Conservation (phyloP, 2,888 invertebrate species). For the Morinoia aosen region DNA sequence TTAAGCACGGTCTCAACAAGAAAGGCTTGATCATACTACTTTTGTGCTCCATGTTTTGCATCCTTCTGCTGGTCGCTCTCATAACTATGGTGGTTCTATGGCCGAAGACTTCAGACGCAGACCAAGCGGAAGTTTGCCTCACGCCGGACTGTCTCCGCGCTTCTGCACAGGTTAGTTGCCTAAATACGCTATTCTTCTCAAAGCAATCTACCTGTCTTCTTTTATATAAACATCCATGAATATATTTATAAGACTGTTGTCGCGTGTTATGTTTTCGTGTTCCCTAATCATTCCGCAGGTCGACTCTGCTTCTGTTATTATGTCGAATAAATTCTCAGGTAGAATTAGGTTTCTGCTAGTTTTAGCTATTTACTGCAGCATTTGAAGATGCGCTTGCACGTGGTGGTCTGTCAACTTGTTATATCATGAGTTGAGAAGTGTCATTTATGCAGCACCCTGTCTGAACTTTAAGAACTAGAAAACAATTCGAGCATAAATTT, state of each 20-base stretch:
- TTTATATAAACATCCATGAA: background rate
- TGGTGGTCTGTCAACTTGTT: too few relatives aligned
- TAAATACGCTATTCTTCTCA: background rate
- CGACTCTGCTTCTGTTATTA: too few relatives aligned
- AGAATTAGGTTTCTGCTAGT: too few relatives aligned
- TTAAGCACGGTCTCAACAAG: constrained; percentile 64
- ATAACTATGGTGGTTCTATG: constrained; percentile 73
- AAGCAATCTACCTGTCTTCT: background rate
- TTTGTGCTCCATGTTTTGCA: constrained; percentile 57
- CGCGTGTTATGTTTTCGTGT: background rate
- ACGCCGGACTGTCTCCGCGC: constrained; percentile 74
- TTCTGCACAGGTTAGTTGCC: constrained; percentile 73
- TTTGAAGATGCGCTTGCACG: too few relatives aligned
- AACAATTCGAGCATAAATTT: too few relatives aligned
- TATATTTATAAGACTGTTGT: background rate
- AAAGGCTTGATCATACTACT: constrained; percentile 64
- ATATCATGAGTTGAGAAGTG: too few relatives aligned
- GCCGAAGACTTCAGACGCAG: constrained; percentile 73
- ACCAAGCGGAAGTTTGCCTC: constrained; percentile 73
- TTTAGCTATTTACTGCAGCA: too few relatives aligned
- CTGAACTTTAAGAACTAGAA: too few relatives aligned
- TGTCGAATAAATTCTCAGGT: too few relatives aligned
- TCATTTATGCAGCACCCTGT: too few relatives aligned
- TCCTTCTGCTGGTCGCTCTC: constrained; percentile 73
- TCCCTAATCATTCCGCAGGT: too few relatives aligned